These are phyloP conservation scores for Enteromius trimaculatus DNA, from an alignment of 2,797 vertebrate species.

Conservation along the genomic window DNA sequence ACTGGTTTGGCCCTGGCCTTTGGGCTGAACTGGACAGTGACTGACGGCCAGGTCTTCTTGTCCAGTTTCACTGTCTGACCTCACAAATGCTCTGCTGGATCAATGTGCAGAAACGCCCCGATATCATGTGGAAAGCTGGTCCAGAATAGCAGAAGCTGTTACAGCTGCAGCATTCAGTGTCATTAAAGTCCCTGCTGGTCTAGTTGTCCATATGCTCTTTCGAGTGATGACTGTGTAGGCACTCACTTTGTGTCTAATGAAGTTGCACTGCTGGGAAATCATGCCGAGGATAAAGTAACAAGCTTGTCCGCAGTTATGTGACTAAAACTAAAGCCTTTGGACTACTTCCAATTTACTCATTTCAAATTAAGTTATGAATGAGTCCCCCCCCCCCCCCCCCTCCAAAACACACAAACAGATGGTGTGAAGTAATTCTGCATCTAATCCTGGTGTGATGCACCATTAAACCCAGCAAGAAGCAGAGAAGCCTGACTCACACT, in stretches of 20 bases:
- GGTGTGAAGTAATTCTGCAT: conserved; percentile 12
- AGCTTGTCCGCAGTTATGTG: not conserved
- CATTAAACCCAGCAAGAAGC: not conserved
- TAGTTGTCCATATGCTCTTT: not conserved
- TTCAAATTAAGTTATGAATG: not conserved
- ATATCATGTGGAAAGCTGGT: not conserved
- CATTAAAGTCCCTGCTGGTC: not conserved
- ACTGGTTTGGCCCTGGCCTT: not conserved
- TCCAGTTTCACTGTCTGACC: not conserved
- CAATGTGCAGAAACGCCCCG: not conserved
- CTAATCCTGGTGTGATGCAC: not conserved
- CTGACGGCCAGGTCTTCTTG: not conserved
- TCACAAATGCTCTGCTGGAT: not conserved
- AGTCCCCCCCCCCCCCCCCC: no score
- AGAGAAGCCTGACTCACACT: not conserved
- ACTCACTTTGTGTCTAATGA: not conserved
- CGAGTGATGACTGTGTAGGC: not conserved
- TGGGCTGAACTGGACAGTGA: not conserved
- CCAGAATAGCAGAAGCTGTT: not conserved
- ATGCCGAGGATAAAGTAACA: not conserved
- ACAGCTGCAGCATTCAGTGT: not conserved
- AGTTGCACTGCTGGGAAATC: not conserved
- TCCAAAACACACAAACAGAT: conserved; percentile 1
- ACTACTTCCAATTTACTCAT: not conserved
- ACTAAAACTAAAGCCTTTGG: not conserved